Evolutionary conservation across 2,797 vertebrate species (phyloP).

Genomic region (Alauda arvensis): DNA sequence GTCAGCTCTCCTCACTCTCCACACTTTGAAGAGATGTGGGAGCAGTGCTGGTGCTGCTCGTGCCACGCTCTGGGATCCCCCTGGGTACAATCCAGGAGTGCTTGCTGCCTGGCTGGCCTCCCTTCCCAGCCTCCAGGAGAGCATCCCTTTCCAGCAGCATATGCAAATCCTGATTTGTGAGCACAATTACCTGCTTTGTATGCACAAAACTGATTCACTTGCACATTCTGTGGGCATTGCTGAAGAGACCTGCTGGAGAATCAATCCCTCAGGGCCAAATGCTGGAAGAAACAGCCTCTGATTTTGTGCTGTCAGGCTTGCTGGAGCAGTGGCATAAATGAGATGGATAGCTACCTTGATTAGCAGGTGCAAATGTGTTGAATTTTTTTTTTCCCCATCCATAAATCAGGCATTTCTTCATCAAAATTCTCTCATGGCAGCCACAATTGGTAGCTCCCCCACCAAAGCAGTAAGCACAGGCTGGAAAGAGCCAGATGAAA

Average conservation of each 20-base stretch:
- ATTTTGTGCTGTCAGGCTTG: slow-evolving; percentile 52
- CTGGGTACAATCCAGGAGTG: neutral
- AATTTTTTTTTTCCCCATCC: neutral
- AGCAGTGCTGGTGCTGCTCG: accelerated
- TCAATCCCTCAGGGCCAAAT: slow-evolving; percentile 48
- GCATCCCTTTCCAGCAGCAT: neutral
- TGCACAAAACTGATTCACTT: slow-evolving; percentile 48
- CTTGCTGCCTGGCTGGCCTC: neutral
- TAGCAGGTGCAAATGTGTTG: slow-evolving; percentile 36
- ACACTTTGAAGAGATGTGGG: neutral
- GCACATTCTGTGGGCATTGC: slow-evolving; percentile 41
- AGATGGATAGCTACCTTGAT: slow-evolving; percentile 63
- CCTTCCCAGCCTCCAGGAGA: neutral
- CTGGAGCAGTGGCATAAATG: slow-evolving; percentile 44
- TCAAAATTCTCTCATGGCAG: slow-evolving; percentile 2
- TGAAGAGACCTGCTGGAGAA: slow-evolving; percentile 61
- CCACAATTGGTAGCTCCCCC: neutral
- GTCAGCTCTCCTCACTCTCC: neutral
- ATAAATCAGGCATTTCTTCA: slow-evolving; percentile 29
- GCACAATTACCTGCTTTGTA: slow-evolving; percentile 58
- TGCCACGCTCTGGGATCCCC: neutral
- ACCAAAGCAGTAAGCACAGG: neutral
- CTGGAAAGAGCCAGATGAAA: neutral
- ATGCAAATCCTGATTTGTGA: slow-evolving; percentile 56
- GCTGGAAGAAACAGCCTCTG: slow-evolving; percentile 49